Base-by-base conservation (phyloP, 2,888 invertebrate genomes). In the Leuctra nigra region DNA sequence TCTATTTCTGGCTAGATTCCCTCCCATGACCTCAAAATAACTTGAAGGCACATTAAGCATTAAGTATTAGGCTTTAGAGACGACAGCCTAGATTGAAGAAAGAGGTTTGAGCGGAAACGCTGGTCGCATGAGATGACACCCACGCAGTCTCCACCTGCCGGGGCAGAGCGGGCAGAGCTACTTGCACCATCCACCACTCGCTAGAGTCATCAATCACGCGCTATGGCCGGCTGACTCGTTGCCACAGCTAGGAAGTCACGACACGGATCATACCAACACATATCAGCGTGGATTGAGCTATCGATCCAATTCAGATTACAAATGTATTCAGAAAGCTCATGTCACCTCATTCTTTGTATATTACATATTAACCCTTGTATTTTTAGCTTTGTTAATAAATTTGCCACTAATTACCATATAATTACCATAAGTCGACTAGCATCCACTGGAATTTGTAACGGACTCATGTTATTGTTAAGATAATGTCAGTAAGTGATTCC, bases 1-100 rank as follows among this genome's bases (percentile, higher is more conserved):
- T 50, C 53, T 59, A 59, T 59, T 59, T 53, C 46, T 55, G 53
- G 55, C 41, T 47, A 39, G 9, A 44, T 33, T 33, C 50, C 54
- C 38, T 55, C 53, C 38, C 39, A 46, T 53, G 55, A 48, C 58
- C 58, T 55, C 11, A 59, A 59, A 59, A 59, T 59, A 59, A 55
- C 55, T 53, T 44, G 38, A 22, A 52, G 53, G 55, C 38, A 54
- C 53, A 47, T 46, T 47, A 54, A 57, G 36, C 39, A 54, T 38
- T 29, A 29, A 60, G 29, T 50, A 20, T 25, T 38, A 39, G 20
- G 44, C 29, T 48, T 6, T 36, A 47, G 18, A 20, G 36, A 39
- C 47, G 20, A 13, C 24, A 2, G 53, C 41, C 18, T 24, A 38
- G 41, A 16, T 3, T 6, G 36, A 13, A 36, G 13, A 14, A 6